phyloP scores from a whole-genome alignment of 1,140 invertebrate genomes.

The Helicoverpa armigera region DNA sequence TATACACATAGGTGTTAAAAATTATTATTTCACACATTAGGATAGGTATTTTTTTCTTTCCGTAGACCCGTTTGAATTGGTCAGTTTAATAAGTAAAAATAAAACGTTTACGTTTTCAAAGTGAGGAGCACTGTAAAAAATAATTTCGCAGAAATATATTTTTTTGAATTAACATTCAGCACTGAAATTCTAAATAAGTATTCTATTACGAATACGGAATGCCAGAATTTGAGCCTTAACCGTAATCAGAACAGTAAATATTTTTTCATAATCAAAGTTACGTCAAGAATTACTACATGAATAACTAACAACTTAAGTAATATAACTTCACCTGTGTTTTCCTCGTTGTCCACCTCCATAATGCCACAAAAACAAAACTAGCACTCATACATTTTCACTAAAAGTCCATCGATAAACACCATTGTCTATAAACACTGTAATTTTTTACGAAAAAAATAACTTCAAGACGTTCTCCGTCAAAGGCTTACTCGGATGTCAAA shows the following conservation, averaged over 20 bases:
- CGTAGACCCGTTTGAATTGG: too few species aligned
- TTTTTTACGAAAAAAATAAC: not conserved
- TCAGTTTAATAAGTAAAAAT: too few species aligned
- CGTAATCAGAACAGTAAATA: not conserved
- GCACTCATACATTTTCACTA: constrained; percentile 16
- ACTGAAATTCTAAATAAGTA: too few species aligned
- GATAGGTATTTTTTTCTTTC: too few species aligned
- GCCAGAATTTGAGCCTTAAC: too few species aligned
- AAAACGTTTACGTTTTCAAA: too few species aligned
- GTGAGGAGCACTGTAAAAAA: too few species aligned
- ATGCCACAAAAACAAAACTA: not conserved
- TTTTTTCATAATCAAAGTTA: not conserved
- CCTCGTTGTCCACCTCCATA: constrained; percentile 29
- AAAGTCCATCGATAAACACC: constrained; percentile 17
- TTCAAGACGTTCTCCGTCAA: constrained; percentile 6
- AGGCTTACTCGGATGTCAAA: not conserved
- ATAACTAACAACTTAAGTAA: not conserved
- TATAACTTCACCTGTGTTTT: constrained; percentile 26
- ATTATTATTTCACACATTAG: too few species aligned
- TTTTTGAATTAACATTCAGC: too few species aligned
- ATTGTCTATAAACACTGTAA: constrained; percentile 5
- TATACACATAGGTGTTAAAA: too few species aligned
- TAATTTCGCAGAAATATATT: too few species aligned
- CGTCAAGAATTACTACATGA: not conserved
- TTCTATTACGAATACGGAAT: too few species aligned